These are phyloP conservation scores for Drosophila suboccidentalis DNA, from an alignment of 2,888 invertebrate species.

Conservation along the genomic window DNA sequence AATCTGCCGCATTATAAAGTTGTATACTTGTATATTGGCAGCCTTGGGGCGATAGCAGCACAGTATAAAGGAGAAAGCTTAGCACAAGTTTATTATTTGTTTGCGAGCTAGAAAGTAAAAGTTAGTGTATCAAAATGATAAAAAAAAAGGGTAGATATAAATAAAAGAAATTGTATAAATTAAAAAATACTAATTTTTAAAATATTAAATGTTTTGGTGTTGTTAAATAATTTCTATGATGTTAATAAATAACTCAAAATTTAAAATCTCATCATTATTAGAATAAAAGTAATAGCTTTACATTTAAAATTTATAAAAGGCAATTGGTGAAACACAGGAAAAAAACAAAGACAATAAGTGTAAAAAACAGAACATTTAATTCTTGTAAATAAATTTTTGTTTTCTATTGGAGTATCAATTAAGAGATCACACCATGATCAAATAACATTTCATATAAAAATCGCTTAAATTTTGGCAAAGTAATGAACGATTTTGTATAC, in stretches of 20 bases:
- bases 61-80: background rate
- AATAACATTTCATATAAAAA: background rate
- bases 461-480: background rate
- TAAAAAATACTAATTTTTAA: background rate
- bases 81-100: background rate
- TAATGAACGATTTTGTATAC: too few species aligned
- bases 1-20: slow-evolving; percentile 16
- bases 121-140: background rate
- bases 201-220: background rate
- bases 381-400: too few species aligned
- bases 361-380: too few species aligned
- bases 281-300: too few species aligned
- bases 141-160: background rate
- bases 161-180: background rate
- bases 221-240: background rate
- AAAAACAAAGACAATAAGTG: too few species aligned
- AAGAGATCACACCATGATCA: background rate
- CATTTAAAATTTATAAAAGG: too few species aligned
- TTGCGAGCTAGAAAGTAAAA: background rate
- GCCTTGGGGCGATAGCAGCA: background rate
- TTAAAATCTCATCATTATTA: too few species aligned
- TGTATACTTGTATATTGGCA: slow-evolving; percentile 5
- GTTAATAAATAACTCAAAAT: too few species aligned
- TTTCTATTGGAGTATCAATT: too few species aligned
- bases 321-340: too few species aligned